Evolutionary conservation across 2,888 invertebrate genomes (phyloP), one percentile per base, ranked within the genome.

Genomic region (Notocelia uddmanniana): DNA sequence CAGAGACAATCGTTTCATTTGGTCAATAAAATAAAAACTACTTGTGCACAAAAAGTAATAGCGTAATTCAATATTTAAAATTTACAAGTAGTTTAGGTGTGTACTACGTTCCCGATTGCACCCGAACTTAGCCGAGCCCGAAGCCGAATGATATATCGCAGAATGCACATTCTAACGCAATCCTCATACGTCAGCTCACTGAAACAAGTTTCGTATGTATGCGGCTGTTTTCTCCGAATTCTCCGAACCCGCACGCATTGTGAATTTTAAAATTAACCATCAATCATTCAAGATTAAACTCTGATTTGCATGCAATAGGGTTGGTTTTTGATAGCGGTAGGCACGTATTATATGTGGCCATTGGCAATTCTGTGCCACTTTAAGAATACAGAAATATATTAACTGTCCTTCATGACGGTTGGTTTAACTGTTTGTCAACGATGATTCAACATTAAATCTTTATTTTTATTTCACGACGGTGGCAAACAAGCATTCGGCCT

Each of bases 231-330:
- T 80, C 83, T 79, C 81, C 80, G 79, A 83, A 81, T 87, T 85
- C 88, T 80, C 83, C 84, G 88, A 86, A 87, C 79, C 79, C 80
- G 74, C 76, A 84, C 85, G 79, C 77, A 80, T 70, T 74, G 76
- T 79, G 89, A 88, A 87, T 89, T 81, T 81, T 76, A 85, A 87
- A 81, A 78, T 76, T 67, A 59, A 21, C 54, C 3, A 3, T 6
- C 26, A 8, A 13, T 10, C 50, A 54, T 5, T 54, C 26, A 3
- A 71, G 10, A 54, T n/a, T 48, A 0, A 23, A 21, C 52, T 34
- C 15, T 45, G 31, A 54, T n/a, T 2, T 34, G n/a, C 52, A 13
- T 0, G 8, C 2, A 13, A 18, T n/a, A 26, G 26, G 34, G 60
- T 45, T 26, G 21, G 11, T 54, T 54, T 34, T 67, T 21, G 15